Evolutionary conservation across 2,888 invertebrate species (phyloP).

Genomic region (Bedellia somnulentella): DNA sequence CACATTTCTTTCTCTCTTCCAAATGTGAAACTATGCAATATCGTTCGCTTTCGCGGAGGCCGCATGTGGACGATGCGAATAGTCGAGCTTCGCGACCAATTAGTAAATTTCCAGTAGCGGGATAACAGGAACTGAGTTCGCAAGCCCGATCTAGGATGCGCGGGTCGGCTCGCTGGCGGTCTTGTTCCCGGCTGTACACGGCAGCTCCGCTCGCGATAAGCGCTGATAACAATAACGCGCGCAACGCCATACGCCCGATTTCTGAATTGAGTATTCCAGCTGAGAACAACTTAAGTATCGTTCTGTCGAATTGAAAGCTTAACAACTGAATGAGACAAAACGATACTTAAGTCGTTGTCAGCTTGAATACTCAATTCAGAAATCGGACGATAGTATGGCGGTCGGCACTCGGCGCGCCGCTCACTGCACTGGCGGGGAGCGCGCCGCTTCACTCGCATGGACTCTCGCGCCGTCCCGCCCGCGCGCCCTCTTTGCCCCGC

Average conservation of each 20-base stretch:
- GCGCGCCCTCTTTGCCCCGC: background rate
- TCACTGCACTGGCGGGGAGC: constrained; percentile 35
- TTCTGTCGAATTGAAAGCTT: too few relatives aligned
- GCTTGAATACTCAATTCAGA: too few relatives aligned
- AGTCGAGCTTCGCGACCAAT: constrained; percentile 93
- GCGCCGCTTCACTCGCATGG: constrained; percentile 22
- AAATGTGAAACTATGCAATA: constrained; percentile 97
- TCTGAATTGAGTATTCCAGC: too few relatives aligned
- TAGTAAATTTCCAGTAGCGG: constrained; percentile 97
- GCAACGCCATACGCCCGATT: constrained; percentile 51
- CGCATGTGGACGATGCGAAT: constrained; percentile 94
- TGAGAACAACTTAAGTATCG: too few relatives aligned
- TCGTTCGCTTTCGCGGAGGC: constrained; percentile 73
- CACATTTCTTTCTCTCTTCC: constrained; percentile 92
- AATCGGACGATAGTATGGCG: constrained; percentile 45
- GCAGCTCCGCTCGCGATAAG: constrained; percentile 39
- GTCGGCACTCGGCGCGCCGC: constrained; percentile 37
- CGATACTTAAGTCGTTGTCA: too few relatives aligned
- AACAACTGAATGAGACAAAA: too few relatives aligned
- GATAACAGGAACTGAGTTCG: constrained; percentile 95
- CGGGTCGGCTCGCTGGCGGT: constrained; percentile 45
- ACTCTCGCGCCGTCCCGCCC: background rate
- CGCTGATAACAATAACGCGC: constrained; percentile 38
- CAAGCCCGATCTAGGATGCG: constrained; percentile 75
- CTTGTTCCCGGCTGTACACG: constrained; percentile 35